phyloP scores from a whole-genome alignment of 1,140 invertebrate genomes.

The Battus philenor region DNA sequence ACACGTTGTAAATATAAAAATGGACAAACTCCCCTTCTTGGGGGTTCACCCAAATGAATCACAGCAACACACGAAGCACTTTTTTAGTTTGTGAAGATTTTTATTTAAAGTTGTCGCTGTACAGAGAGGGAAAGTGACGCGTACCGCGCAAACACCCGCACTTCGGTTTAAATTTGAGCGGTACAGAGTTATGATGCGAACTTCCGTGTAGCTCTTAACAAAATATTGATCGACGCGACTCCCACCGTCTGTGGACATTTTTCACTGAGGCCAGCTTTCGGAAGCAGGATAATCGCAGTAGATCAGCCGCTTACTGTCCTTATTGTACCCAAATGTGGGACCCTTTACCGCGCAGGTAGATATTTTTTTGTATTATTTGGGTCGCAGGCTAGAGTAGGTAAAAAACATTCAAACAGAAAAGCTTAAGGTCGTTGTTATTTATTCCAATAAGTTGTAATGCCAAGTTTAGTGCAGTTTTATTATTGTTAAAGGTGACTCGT shows the following conservation, averaged over 20 bases:
- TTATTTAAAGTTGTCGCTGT: constrained; percentile 25
- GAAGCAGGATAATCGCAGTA: constrained; percentile 57
- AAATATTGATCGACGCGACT: constrained; percentile 71
- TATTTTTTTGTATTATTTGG: constrained; percentile 66
- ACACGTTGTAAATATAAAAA: constrained; percentile 74
- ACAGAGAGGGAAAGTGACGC: constrained; percentile 18
- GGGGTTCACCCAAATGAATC: constrained; percentile 70
- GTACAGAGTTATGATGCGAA: constrained; percentile 52
- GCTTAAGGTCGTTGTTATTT: constrained; percentile 4
- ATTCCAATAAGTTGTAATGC: constrained; percentile 12
- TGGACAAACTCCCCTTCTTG: constrained; percentile 72
- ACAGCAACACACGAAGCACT: constrained; percentile 49
- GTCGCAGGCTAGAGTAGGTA: constrained; percentile 37
- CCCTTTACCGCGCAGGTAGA: constrained; percentile 58
- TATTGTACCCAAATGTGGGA: constrained; percentile 52
- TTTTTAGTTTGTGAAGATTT: constrained; percentile 34
- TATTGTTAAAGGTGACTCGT: too few relatives aligned
- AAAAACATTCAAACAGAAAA: constrained; percentile 35
- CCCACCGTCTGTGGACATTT: constrained; percentile 57
- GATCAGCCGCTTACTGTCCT: constrained; percentile 52
- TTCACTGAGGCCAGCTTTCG: constrained; percentile 46
- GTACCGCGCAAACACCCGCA: constrained; percentile 21
- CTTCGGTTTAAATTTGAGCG: constrained; percentile 54
- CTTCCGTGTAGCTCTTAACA: constrained; percentile 61
- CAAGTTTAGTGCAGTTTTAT: too few relatives aligned